Percentiles rank a stretch among this genome's conserved stretches.
Conservation (phyloP, 2,797 vertebrate genomes). For the Bradypodion pumilum region DNA sequence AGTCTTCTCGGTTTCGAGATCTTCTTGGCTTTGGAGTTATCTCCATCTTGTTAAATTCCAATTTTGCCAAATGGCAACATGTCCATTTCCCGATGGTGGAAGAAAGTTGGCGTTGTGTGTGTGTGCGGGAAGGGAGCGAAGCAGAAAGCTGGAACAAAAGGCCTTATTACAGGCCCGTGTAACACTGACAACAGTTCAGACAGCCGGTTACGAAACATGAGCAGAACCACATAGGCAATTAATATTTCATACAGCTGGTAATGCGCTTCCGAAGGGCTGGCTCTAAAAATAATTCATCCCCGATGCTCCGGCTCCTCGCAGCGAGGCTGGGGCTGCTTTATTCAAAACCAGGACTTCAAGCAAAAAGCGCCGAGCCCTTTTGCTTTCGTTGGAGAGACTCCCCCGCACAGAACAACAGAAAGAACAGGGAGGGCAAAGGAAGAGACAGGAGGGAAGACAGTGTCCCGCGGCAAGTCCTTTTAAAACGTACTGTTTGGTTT, state of each 20-base stretch:
- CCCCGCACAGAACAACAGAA: background rate
- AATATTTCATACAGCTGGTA: slow-evolving; percentile 69
- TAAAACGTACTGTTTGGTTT: background rate
- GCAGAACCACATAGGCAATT: slow-evolving; percentile 61
- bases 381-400: slow-evolving; percentile 36
- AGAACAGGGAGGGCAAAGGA: background rate
- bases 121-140: background rate
- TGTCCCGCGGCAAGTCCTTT: background rate
- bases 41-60: background rate
- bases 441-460: accelerated
- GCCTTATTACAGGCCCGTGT: slow-evolving; percentile 32
- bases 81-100: background rate
- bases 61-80: background rate
- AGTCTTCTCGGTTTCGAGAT: no score
- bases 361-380: background rate
- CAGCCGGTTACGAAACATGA: slow-evolving; percentile 56
- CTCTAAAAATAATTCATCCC: slow-evolving; percentile 71
- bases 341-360: slow-evolving; percentile 32
- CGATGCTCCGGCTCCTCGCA: slow-evolving; percentile 42
- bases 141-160: slow-evolving; percentile 53
- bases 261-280: slow-evolving; percentile 66
- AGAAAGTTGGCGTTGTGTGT: background rate
- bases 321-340: slow-evolving; percentile 31
- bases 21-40: no score
- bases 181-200: slow-evolving; percentile 19